Evolutionary conservation across 2,888 invertebrate species (phyloP).

Genomic region (Orthosia gracilis): DNA sequence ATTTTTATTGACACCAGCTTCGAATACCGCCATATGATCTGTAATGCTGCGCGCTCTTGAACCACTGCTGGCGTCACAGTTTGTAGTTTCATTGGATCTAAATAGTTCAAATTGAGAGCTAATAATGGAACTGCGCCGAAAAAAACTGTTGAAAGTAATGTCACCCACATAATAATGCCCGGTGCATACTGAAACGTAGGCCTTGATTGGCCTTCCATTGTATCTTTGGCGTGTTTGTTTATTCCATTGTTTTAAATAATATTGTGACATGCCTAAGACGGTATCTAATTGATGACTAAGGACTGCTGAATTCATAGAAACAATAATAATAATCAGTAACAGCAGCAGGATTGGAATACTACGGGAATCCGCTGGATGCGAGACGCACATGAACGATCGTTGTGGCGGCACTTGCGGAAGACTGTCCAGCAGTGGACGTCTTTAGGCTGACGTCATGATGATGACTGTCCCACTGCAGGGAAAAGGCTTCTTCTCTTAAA

Average conservation of each 20-base stretch:
- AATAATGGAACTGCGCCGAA: background rate
- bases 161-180: background rate
- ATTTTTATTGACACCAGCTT: slow-evolving; percentile 74
- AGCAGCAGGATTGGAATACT: too few species aligned
- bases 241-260: slow-evolving; percentile 2
- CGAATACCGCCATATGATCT: slow-evolving; percentile 75
- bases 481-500: too few species aligned
- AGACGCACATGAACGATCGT: too few species aligned
- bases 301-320: background rate
- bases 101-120: slow-evolving; percentile 58
- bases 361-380: too few species aligned
- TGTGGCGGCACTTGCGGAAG: too few species aligned
- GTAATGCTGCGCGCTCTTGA: slow-evolving; percentile 76
- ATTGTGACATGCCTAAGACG: background rate
- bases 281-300: slow-evolving; percentile 1
- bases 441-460: too few species aligned
- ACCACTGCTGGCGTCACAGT: slow-evolving; percentile 69
- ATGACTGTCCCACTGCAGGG: too few species aligned
- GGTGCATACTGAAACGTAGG: background rate
- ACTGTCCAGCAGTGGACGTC: too few species aligned
- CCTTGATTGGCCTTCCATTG: background rate
- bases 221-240: slow-evolving; percentile 1
- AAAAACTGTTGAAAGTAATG: background rate
- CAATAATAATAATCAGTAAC: too few species aligned
- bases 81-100: slow-evolving; percentile 68